These are phyloP conservation scores for Apodemia duryi DNA, from an alignment of 2,888 invertebrate genomes.

Conservation along the genomic window DNA sequence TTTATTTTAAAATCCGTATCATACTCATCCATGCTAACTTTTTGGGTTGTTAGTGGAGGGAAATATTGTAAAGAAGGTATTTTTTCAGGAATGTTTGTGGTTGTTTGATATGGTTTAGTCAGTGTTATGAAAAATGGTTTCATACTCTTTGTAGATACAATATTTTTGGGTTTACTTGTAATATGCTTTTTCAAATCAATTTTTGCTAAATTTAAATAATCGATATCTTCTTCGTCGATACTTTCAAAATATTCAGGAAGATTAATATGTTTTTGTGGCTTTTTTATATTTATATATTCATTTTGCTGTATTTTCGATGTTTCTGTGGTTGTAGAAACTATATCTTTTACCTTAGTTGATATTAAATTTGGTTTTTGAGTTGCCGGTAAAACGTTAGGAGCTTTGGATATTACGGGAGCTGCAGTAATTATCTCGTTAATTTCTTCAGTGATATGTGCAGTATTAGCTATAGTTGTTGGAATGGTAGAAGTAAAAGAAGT, in stretches of 20 bases:
- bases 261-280: conserved; percentile 44
- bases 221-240: conserved; percentile 53
- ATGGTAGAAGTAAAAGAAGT: conserved; percentile 21
- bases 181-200: conserved; percentile 59
- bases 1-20: conserved; percentile 45
- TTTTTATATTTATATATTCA: conserved; percentile 31
- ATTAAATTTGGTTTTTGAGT: conserved; percentile 15
- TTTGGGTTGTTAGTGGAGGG: conserved; percentile 50
- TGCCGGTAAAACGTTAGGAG: background rate
- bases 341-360: conserved; percentile 18
- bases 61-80: conserved; percentile 64
- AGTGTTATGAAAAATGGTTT: conserved; percentile 31
- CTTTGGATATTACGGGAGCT: background rate
- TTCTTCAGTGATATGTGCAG: conserved; percentile 16
- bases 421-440: background rate
- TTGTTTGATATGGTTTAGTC: conserved; percentile 29
- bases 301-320: too few species aligned
- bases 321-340: background rate
- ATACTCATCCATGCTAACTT: conserved; percentile 43
- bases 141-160: conserved; percentile 17
- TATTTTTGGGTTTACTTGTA: conserved; percentile 26
- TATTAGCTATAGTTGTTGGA: conserved; percentile 18
- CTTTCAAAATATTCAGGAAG: conserved; percentile 55
- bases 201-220: conserved; percentile 54
- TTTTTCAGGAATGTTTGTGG: conserved; percentile 41